Evolutionary conservation across 2,113 vertebrate species (phyloP).

Genomic region (Ginglymostoma cirratum): DNA sequence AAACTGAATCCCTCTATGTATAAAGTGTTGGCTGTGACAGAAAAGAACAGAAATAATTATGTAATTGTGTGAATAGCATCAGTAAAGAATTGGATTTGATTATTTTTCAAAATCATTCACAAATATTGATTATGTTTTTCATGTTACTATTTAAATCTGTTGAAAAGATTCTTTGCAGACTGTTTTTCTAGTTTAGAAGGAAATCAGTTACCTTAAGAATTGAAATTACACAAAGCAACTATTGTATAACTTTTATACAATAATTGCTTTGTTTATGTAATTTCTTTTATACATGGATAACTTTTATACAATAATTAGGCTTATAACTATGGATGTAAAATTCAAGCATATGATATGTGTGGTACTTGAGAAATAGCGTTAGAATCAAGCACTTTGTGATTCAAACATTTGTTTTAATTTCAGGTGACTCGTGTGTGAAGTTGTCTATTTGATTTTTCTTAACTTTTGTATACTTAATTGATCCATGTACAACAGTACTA

Average conservation of each 20-base stretch:
- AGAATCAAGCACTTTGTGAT: not conserved
- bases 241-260: not conserved
- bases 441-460: not conserved
- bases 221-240: not conserved
- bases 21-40: not conserved
- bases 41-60: not conserved
- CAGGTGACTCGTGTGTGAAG: not conserved
- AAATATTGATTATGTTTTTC: not conserved
- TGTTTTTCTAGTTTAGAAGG: not conserved
- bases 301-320: not conserved
- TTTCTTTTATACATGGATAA: too few relatives aligned
- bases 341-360: not conserved
- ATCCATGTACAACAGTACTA: not conserved
- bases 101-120: not conserved
- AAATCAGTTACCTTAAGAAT: not conserved
- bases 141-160: not conserved
- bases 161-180: not conserved
- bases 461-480: not conserved
- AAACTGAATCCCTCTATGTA: not conserved
- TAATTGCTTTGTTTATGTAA: too few relatives aligned
- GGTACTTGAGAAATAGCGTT: not conserved
- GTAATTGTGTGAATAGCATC: not conserved
- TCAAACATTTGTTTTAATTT: not conserved
- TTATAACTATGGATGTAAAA: not conserved
- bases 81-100: not conserved